Evolutionary conservation across 92 coral and sea anemone genomes (phyloP).

Genomic region (Palythoa caribaeorum): DNA sequence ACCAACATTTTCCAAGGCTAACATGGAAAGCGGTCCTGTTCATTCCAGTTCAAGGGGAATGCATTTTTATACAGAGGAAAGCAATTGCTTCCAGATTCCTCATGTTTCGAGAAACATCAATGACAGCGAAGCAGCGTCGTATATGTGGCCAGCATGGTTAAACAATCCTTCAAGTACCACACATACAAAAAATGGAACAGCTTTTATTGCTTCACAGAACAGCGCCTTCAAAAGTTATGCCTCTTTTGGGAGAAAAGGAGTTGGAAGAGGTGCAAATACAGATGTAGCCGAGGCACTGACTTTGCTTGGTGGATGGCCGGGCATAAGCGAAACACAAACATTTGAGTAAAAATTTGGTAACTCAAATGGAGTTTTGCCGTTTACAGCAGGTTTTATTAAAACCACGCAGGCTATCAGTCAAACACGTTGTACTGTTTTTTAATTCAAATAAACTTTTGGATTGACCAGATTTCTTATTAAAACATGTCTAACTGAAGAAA

Average conservation of each 20-base stretch:
- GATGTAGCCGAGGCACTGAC: constrained; percentile 39
- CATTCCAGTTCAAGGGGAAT: background rate
- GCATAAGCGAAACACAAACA: background rate
- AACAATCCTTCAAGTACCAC: background rate
- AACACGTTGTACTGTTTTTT: too few relatives aligned
- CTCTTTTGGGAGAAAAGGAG: background rate
- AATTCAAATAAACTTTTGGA: too few relatives aligned
- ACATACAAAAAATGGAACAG: background rate
- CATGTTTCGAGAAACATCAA: constrained; percentile 21
- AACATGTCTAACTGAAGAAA: too few relatives aligned
- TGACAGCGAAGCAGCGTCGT: constrained; percentile 20
- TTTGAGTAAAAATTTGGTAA: background rate
- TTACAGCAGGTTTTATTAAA: background rate
- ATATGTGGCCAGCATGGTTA: constrained; percentile 25
- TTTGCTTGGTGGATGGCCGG: constrained; percentile 19
- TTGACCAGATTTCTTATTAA: too few relatives aligned
- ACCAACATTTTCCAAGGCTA: background rate
- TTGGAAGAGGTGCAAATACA: background rate
- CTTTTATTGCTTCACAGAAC: constrained; percentile 34
- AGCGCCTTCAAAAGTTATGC: constrained; percentile 25
- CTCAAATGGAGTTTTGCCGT: background rate
- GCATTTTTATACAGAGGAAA: background rate
- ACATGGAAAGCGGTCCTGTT: background rate
- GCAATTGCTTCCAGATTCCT: constrained; percentile 5
- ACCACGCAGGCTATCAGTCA: too few relatives aligned